phyloP scores from a whole-genome alignment of 2,888 invertebrate species.

The Antheraea yamamai region DNA sequence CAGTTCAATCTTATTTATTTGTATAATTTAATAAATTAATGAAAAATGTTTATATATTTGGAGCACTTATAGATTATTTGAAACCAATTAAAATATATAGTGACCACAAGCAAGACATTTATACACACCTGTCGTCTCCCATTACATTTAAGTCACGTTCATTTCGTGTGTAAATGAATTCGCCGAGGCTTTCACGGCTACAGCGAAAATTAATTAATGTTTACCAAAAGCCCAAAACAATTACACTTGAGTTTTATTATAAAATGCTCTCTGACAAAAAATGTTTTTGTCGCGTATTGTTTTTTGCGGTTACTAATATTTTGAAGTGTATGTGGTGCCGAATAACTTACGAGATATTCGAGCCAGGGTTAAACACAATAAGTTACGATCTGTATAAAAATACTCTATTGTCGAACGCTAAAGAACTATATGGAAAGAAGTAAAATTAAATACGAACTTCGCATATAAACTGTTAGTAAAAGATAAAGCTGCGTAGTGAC shows the following conservation, averaged over 20 bases:
- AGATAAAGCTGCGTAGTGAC: too few relatives aligned
- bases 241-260: background rate
- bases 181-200: slow-evolving; percentile 9
- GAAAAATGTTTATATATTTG: background rate
- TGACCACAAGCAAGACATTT: background rate
- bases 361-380: too few relatives aligned
- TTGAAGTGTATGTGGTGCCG: background rate
- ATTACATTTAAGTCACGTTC: slow-evolving; percentile 10
- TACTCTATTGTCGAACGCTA: too few relatives aligned
- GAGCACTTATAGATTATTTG: background rate
- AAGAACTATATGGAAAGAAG: too few relatives aligned
- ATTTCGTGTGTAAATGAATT: slow-evolving; percentile 11
- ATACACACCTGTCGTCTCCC: slow-evolving; percentile 3
- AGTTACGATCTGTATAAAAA: too few relatives aligned
- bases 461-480: too few relatives aligned
- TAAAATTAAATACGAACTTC: too few relatives aligned
- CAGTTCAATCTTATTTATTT: background rate
- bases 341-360: background rate
- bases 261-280: slow-evolving; percentile 13
- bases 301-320: background rate
- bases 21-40: background rate
- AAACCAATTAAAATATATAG: background rate
- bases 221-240: background rate
- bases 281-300: background rate
- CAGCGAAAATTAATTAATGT: slow-evolving; percentile 11